A percentile compares a stretch with the other conserved stretches of the same genome.
phyloP scores from a whole-genome alignment of 1,140 invertebrate genomes.

The Linepithema humile region DNA sequence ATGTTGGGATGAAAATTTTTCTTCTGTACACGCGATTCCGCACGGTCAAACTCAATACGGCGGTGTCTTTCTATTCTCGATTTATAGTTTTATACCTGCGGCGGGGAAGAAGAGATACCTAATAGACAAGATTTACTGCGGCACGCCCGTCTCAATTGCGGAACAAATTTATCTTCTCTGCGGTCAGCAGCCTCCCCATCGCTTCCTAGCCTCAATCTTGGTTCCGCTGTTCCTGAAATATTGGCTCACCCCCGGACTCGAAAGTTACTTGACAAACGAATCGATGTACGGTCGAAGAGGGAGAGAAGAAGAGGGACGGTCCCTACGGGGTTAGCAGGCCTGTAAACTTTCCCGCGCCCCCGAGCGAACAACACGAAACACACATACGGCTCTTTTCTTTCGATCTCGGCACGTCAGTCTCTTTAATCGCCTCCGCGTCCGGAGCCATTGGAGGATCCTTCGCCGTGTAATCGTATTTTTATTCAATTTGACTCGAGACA shows the following conservation, averaged over 20 bases:
- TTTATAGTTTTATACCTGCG: slow-evolving; percentile 80
- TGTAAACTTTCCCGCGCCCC: slow-evolving; percentile 62
- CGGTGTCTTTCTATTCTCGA: slow-evolving; percentile 67
- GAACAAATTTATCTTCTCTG: slow-evolving; percentile 83
- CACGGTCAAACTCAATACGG: slow-evolving; percentile 61
- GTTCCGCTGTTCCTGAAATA: slow-evolving; percentile 81
- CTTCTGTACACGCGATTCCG: slow-evolving; percentile 55
- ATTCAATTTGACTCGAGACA: slow-evolving; percentile 45
- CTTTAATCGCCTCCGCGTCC: slow-evolving; percentile 33
- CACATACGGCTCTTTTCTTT: slow-evolving; percentile 42
- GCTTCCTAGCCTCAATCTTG: slow-evolving; percentile 82
- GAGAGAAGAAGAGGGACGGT: slow-evolving; percentile 62
- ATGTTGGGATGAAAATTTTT: slow-evolving; percentile 56
- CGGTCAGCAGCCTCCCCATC: slow-evolving; percentile 80
- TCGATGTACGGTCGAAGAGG: slow-evolving; percentile 62
- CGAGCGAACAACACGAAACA: slow-evolving; percentile 31
- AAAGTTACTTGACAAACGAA: slow-evolving; percentile 79
- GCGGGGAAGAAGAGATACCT: slow-evolving; percentile 75
- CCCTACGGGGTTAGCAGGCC: slow-evolving; percentile 60
- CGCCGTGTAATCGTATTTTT: slow-evolving; percentile 36
- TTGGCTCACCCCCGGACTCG: slow-evolving; percentile 80
- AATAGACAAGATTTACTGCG: slow-evolving; percentile 82
- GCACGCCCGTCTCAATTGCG: slow-evolving; percentile 82
- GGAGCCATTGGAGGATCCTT: slow-evolving; percentile 21
- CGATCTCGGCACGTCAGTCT: not conserved